phyloP scores from a whole-genome alignment of 2,888 invertebrate species.

The Mycalesis mineus region DNA sequence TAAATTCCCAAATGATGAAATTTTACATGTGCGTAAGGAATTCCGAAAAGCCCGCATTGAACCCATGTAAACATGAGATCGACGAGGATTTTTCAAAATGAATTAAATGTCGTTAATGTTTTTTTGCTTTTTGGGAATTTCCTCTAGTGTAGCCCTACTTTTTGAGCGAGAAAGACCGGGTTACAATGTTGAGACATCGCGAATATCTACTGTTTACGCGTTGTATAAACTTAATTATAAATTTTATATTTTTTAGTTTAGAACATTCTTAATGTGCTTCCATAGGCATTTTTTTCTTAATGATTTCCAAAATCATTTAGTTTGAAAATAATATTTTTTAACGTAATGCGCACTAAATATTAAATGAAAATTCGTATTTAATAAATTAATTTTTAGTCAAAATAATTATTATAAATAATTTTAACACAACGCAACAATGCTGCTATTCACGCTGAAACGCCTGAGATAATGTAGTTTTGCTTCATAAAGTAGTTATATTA shows the following conservation, averaged over 20 bases:
- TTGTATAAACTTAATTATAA: too few species aligned
- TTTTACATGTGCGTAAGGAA: too few species aligned
- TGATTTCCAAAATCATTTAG: background rate
- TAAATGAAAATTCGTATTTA: slow-evolving; percentile 16
- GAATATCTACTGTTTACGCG: too few species aligned
- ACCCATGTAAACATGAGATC: too few species aligned
- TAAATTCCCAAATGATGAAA: too few species aligned
- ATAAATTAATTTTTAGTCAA: background rate
- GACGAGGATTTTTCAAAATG: too few species aligned
- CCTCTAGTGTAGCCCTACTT: too few species aligned
- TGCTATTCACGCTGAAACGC: slow-evolving; percentile 24
- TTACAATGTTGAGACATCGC: too few species aligned
- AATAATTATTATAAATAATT: background rate
- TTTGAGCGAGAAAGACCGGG: too few species aligned
- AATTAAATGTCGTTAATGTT: too few species aligned
- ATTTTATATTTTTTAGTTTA: background rate
- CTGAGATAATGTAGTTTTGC: slow-evolving; percentile 17
- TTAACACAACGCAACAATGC: slow-evolving; percentile 14
- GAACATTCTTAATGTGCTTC: background rate
- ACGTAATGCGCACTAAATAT: background rate
- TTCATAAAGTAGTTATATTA: slow-evolving; percentile 18
- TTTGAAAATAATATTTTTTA: slow-evolving; percentile 4
- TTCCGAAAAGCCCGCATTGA: too few species aligned
- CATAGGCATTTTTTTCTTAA: background rate
- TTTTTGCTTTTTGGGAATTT: too few species aligned